Conservation (phyloP, 2,888 invertebrate species). For the Trisateles emortualis region DNA sequence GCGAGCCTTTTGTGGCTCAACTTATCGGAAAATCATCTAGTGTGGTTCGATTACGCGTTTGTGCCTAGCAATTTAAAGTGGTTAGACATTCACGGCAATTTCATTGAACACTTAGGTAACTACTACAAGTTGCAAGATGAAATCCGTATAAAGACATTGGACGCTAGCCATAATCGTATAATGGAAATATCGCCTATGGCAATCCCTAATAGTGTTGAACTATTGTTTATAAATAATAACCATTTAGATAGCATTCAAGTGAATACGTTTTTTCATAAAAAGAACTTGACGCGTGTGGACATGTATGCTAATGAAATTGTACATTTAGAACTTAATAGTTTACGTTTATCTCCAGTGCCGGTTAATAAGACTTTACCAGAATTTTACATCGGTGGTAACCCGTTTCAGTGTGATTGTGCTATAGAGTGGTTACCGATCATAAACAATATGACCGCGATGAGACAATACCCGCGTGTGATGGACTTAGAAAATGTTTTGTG, state of each 20-base stretch:
- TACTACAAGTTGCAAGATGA: constrained; percentile 95
- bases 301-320: constrained; percentile 96
- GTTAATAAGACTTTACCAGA: constrained; percentile 92
- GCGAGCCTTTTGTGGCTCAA: constrained; percentile 95
- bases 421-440: constrained; percentile 98
- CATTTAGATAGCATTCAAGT: constrained; percentile 93
- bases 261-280: constrained; percentile 95
- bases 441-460: constrained; percentile 93
- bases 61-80: constrained; percentile 95
- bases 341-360: constrained; percentile 92
- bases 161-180: constrained; percentile 96
- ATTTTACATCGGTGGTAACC: constrained; percentile 96
- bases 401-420: constrained; percentile 97
- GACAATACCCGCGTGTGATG: constrained; percentile 95
- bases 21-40: constrained; percentile 95
- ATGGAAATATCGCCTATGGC: constrained; percentile 93
- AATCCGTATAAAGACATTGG: constrained; percentile 93
- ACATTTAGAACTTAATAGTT: constrained; percentile 93
- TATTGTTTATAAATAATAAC: constrained; percentile 96
- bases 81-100: constrained; percentile 96
- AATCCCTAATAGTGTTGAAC: constrained; percentile 95
- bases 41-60: constrained; percentile 97
- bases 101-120: constrained; percentile 94
- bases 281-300: constrained; percentile 94
- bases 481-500: constrained; percentile 96